Evolutionary conservation across 2,113 vertebrate genomes (phyloP).

Genomic region (Paracanthobrama guichenoti): DNA sequence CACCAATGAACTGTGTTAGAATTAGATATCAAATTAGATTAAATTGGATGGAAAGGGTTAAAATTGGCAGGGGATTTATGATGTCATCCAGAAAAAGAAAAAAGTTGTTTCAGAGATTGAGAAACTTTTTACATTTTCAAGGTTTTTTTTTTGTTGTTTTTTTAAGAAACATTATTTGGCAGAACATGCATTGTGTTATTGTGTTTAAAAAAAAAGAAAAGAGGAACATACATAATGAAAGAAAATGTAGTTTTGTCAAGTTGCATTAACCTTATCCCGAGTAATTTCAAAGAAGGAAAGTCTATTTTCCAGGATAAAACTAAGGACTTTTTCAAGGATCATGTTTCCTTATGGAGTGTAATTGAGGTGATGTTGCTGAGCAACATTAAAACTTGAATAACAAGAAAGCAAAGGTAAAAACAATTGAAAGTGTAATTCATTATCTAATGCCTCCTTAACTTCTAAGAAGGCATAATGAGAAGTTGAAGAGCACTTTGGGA

Average conservation of each 20-base stretch:
- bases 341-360: background rate
- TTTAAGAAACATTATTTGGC: too few species aligned
- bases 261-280: too few species aligned
- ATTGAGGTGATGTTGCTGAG: conserved; percentile 21
- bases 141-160: too few species aligned
- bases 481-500: background rate
- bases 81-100: too few species aligned
- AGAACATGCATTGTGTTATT: too few species aligned
- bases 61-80: background rate
- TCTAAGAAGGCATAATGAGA: conserved; percentile 10
- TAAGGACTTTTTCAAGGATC: background rate
- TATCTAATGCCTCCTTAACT: conserved; percentile 1
- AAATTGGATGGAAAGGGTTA: background rate
- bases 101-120: too few species aligned
- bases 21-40: background rate
- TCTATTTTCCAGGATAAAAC: background rate
- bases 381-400: background rate
- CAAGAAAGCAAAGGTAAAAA: conserved; percentile 18
- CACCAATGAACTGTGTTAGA: too few species aligned
- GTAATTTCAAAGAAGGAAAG: too few species aligned
- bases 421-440: background rate
- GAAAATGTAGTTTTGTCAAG: background rate
- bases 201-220: too few species aligned
- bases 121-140: too few species aligned
- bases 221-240: too few species aligned